These are phyloP conservation scores for Lerista edwardsae DNA, from an alignment of 2,797 vertebrate species.

Conservation along the genomic window DNA sequence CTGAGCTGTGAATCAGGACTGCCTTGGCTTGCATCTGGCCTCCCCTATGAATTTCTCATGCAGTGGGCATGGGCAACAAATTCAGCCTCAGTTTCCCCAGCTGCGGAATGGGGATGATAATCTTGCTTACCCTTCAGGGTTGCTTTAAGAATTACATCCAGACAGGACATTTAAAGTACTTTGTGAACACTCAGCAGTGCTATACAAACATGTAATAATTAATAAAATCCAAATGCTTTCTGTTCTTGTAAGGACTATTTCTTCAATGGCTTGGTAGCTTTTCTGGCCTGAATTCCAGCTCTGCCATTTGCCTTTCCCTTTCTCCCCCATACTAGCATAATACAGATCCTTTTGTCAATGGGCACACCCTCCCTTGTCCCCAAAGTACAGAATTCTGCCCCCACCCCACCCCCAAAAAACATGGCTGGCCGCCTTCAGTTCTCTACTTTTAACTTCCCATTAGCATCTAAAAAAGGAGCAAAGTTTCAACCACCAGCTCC, in stretches of 20 bases:
- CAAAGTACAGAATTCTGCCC: constrained; percentile 16
- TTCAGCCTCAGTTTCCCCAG: no score
- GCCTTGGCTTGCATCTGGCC: no score
- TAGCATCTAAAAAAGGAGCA: constrained; percentile 47
- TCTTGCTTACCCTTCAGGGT: no score
- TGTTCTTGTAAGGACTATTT: not conserved
- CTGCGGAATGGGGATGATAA: no score
- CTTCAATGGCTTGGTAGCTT: not conserved
- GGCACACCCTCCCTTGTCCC: not conserved
- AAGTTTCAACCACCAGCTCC: not conserved
- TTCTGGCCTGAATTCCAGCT: not conserved
- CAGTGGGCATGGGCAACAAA: no score
- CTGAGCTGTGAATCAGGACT: no score
- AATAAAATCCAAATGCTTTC: not conserved
- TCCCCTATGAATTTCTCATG: no score
- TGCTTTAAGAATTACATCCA: no score
- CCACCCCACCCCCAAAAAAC: not conserved
- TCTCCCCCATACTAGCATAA: not conserved
- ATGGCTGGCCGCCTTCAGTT: constrained; percentile 26
- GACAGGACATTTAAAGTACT: no score
- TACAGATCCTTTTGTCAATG: constrained; percentile 52
- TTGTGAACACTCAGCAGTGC: no score
- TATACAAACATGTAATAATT: not conserved
- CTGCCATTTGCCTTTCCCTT: not conserved
- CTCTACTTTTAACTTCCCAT: constrained; percentile 54